Conservation (phyloP, 2,113 vertebrate species). For the Dasypus novemcinctus region DNA sequence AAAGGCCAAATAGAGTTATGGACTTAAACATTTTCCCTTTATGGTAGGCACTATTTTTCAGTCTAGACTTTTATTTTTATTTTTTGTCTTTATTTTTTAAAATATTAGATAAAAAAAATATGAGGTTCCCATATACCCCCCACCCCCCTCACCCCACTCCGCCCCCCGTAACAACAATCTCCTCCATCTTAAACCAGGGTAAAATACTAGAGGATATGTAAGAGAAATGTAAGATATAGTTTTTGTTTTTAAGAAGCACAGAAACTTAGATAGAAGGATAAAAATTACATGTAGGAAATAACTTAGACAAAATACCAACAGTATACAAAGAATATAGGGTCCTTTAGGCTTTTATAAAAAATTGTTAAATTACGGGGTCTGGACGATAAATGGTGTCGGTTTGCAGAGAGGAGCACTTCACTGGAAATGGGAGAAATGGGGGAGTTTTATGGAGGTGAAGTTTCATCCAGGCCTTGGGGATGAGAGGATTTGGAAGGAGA, state of each 20-base stretch:
- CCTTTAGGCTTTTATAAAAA: background rate
- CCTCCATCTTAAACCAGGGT: background rate
- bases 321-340: background rate
- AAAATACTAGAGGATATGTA: background rate
- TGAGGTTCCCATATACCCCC: too few species aligned
- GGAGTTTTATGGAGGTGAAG: background rate
- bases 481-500: background rate
- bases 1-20: background rate
- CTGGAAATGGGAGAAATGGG: background rate
- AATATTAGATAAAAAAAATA: too few species aligned
- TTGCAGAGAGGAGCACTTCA: background rate
- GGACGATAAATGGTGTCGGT: background rate
- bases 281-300: background rate
- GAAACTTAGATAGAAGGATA: background rate
- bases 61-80: background rate
- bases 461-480: background rate
- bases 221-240: background rate
- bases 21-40: background rate
- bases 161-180: too few species aligned
- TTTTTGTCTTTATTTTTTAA: too few species aligned
- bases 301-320: background rate
- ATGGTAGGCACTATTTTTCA: background rate
- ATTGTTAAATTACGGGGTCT: background rate
- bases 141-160: too few species aligned
- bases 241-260: background rate